These are phyloP conservation scores for Paraescarpia echinospica DNA, from an alignment of 1,140 invertebrate species.

Conservation along the genomic window DNA sequence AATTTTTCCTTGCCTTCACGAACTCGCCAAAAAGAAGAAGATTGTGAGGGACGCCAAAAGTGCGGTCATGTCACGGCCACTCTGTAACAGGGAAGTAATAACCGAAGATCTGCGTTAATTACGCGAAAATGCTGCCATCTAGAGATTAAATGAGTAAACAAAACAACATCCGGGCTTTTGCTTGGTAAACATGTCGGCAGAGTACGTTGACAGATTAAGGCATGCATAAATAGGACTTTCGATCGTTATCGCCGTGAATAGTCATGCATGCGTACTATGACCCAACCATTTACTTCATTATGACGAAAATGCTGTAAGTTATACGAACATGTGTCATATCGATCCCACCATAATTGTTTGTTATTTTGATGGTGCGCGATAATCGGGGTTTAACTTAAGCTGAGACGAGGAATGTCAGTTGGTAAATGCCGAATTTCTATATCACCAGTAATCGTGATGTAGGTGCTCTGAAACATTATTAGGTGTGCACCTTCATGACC, in stretches of 20 bases:
- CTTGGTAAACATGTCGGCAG: not conserved
- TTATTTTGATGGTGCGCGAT: slow-evolving; percentile 1
- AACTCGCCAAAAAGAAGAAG: too few species aligned
- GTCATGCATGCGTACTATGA: not conserved
- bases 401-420: not conserved
- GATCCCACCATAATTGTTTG: not conserved
- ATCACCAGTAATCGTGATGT: not conserved
- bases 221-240: not conserved
- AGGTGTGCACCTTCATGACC: not conserved
- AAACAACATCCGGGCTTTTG: not conserved
- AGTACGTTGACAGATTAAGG: not conserved
- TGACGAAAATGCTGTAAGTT: not conserved
- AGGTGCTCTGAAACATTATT: too few species aligned
- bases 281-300: not conserved
- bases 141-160: not conserved
- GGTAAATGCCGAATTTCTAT: not conserved
- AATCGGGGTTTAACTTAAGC: not conserved
- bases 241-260: not conserved
- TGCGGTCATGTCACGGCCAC: too few species aligned
- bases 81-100: too few species aligned
- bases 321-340: not conserved
- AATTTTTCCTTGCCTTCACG: too few species aligned
- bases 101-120: not conserved
- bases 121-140: not conserved
- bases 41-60: too few species aligned